Conservation (phyloP, 2,888 invertebrate genomes). For the Spodoptera picta region DNA sequence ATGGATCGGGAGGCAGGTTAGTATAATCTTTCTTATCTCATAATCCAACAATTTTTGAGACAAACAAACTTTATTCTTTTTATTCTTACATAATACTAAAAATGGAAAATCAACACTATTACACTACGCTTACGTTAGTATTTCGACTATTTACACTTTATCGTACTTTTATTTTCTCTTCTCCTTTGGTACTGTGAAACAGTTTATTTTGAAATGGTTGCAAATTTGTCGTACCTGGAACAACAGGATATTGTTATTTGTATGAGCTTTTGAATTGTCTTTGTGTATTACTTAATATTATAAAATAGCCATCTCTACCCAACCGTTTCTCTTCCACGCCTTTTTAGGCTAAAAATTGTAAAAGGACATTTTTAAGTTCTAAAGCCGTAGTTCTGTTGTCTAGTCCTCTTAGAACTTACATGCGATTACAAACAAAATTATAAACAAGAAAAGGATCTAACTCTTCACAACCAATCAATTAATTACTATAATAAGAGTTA, state of each 20-base stretch:
- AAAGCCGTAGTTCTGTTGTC: too few relatives aligned
- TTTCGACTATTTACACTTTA: neutral
- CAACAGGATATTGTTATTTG: conserved; percentile 57
- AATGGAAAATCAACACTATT: conserved; percentile 2
- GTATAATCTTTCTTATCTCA: conserved; percentile 51
- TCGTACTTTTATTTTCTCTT: conserved; percentile 64
- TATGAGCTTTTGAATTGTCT: too few relatives aligned
- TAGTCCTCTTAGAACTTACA: too few relatives aligned
- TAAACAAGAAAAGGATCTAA: too few relatives aligned
- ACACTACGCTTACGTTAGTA: neutral
- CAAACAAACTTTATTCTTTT: conserved; percentile 39
- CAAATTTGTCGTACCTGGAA: conserved; percentile 97
- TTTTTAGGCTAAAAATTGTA: too few relatives aligned
- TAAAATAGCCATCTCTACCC: too few relatives aligned
- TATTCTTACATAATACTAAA: conserved; percentile 26
- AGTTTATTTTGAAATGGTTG: conserved; percentile 94
- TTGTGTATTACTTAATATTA: too few relatives aligned
- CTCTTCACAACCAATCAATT: too few relatives aligned
- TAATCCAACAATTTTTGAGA: conserved; percentile 27
- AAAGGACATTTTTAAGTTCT: too few relatives aligned
- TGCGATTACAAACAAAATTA: too few relatives aligned
- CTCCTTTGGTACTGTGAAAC: conserved; percentile 89
- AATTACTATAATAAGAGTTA: too few relatives aligned
- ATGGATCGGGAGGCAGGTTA: conserved; percentile 77
- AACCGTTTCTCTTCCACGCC: too few relatives aligned